phyloP scores from a whole-genome alignment of 2,888 invertebrate species.

The Carpatolechia fugitivella region DNA sequence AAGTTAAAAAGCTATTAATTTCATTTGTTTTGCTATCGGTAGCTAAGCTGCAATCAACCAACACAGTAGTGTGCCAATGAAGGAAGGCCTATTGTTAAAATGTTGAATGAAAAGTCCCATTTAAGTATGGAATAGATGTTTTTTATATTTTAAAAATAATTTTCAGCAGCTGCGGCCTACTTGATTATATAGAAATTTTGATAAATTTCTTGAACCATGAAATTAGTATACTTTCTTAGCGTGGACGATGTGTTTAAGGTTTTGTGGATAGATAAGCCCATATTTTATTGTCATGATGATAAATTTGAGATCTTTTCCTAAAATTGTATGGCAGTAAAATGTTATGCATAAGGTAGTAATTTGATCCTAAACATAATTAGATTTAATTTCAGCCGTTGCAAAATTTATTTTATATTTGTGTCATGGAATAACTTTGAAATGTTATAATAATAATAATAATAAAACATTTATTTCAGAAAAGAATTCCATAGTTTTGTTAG shows the following conservation, averaged over 20 bases:
- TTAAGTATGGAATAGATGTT: conserved; percentile 67
- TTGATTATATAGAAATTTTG: conserved; percentile 64
- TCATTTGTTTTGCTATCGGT: conserved; percentile 43
- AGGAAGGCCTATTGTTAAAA: conserved; percentile 75
- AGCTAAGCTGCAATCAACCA: conserved; percentile 68
- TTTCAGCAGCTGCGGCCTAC: conserved; percentile 73
- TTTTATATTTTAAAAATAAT: conserved; percentile 70
- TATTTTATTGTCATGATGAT: not conserved
- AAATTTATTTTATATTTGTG: too few species aligned
- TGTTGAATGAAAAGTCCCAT: conserved; percentile 78
- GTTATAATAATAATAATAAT: too few species aligned
- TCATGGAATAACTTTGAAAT: too few species aligned
- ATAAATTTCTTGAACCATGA: conserved; percentile 62
- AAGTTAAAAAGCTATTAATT: too few species aligned
- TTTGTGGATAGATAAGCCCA: not conserved
- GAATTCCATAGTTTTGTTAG: too few species aligned
- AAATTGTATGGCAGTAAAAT: not conserved
- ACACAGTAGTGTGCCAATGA: conserved; percentile 70
- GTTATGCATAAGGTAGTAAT: not conserved
- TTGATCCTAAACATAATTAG: too few species aligned
- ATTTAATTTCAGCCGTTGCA: too few species aligned
- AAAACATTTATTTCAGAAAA: too few species aligned
- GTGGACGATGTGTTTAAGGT: not conserved
- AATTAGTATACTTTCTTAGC: conserved; percentile 50
- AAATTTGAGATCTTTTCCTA: not conserved